Evolutionary conservation across 2,888 invertebrate genomes (phyloP), one percentile per base, ranked within the genome.

Genomic region (Pterostichus madidus): DNA sequence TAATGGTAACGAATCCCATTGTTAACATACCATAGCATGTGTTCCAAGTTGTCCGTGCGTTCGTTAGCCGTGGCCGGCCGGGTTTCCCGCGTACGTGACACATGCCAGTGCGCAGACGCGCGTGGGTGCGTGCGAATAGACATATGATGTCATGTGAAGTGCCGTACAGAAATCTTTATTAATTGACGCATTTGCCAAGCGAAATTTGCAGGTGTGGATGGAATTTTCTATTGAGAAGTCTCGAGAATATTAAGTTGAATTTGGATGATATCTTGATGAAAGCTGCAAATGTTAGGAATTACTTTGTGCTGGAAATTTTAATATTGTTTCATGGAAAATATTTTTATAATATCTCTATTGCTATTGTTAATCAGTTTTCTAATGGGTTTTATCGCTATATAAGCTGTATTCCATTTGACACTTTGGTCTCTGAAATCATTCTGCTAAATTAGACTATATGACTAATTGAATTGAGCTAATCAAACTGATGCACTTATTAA

Each of bases 21-120:
- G 56, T 56, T 56, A 56, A 56, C 56, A 56, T 17, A 56, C 56
- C 56, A 56, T 56, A 13, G 13, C 56, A 52, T 52, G 52, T n/a
- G 52, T 52, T 13, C 10, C 13, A 56, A 8, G 13, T 17, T 2
- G 5, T 8, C 15, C 24, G 24, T 39, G 7, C 39, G 5, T 39
- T 39, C 39, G 39, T 39, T 39, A 39, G 39, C 7, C 39, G 39
- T 39, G 39, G 2, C 10, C 5, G 5, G 15, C 17, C 56, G 77
- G 77, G 32, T 77, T 77, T 77, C 77, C 77, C 77, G 77, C 56
- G 46, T 49, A 75, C 75, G 56, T 77, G 77, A 76, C 53, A 56
- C 56, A 24, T 15, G 32, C 52, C 13, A n/a, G n/a, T n/a, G 49
- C 49, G 49, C 49, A 49, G 6, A 10, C 49, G 49, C 49, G 49